These are phyloP conservation scores for Euspilapteryx auroguttella DNA, from an alignment of 2,888 invertebrate genomes.

Conservation along the genomic window DNA sequence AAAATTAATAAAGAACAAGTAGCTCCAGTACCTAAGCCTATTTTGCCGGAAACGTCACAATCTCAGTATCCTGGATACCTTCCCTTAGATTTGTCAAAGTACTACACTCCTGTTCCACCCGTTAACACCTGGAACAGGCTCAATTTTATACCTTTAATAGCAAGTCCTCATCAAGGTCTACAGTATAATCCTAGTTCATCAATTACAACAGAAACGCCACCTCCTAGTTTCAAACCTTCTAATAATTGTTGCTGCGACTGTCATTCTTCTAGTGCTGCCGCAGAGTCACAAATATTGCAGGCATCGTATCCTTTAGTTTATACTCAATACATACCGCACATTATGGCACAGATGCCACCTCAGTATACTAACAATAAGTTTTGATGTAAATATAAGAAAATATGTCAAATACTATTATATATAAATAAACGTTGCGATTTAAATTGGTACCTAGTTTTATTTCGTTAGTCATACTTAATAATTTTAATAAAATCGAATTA, in stretches of 20 bases:
- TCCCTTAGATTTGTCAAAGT: slow-evolving; percentile 1
- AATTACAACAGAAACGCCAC: neutral
- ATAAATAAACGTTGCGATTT: no score
- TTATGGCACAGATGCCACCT: slow-evolving; percentile 19
- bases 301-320: slow-evolving; percentile 1
- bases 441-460: no score
- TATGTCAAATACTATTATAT: no score
- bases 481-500: no score
- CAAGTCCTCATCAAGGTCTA: slow-evolving; percentile 1
- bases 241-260: slow-evolving; percentile 25
- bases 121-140: slow-evolving; percentile 1
- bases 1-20: neutral
- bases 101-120: neutral
- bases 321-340: slow-evolving; percentile 14
- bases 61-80: neutral
- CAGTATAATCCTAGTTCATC: neutral
- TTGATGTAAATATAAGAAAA: no score
- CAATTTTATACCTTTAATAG: slow-evolving; percentile 1
- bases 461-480: no score
- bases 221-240: slow-evolving; percentile 2
- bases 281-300: neutral
- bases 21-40: neutral
- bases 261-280: slow-evolving; percentile 9
- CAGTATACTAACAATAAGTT: no score
- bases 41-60: neutral